These are phyloP conservation scores for Lottia gigantea DNA, from an alignment of 2,888 invertebrate species.

Conservation along the genomic window DNA sequence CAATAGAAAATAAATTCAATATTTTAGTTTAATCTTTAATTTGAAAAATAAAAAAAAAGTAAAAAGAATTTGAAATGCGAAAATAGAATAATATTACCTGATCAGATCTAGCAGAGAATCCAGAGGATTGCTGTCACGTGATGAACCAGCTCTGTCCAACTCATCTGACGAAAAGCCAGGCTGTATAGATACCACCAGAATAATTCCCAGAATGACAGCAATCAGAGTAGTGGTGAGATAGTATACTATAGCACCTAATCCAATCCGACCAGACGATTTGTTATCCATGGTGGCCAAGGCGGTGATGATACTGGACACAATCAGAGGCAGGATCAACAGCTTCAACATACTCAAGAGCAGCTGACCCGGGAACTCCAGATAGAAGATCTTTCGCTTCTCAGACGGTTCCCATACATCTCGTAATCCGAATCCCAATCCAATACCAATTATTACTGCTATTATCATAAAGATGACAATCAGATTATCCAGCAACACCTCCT, in stretches of 20 bases:
- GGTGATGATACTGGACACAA: constrained; percentile 75
- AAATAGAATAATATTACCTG: constrained; percentile 33
- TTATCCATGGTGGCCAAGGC: constrained; percentile 89
- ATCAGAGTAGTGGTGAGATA: constrained; percentile 91
- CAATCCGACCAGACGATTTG: constrained; percentile 84
- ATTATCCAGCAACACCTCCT: constrained; percentile 54
- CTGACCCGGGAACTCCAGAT: constrained; percentile 77
- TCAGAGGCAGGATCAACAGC: constrained; percentile 77
- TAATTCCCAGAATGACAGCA: constrained; percentile 90
- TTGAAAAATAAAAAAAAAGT: no score
- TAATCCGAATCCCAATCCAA: constrained; percentile 70
- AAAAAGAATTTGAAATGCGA: neutral
- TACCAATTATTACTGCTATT: constrained; percentile 72
- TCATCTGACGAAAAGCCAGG: constrained; percentile 73
- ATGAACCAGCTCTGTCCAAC: constrained; percentile 27
- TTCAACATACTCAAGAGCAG: constrained; percentile 77
- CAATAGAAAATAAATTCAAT: no score
- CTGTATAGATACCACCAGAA: constrained; percentile 87
- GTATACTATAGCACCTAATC: constrained; percentile 86
- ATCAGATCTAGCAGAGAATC: constrained; percentile 53
- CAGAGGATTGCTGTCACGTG: constrained; percentile 41
- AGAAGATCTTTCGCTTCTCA: constrained; percentile 73
- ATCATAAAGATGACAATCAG: constrained; percentile 74
- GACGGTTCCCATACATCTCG: constrained; percentile 74
- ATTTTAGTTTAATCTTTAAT: no score